A percentile compares a stretch with the other conserved stretches of the same genome.
phyloP scores from a whole-genome alignment of 2,113 vertebrate species.

The Oxygymnocypris stewartii region DNA sequence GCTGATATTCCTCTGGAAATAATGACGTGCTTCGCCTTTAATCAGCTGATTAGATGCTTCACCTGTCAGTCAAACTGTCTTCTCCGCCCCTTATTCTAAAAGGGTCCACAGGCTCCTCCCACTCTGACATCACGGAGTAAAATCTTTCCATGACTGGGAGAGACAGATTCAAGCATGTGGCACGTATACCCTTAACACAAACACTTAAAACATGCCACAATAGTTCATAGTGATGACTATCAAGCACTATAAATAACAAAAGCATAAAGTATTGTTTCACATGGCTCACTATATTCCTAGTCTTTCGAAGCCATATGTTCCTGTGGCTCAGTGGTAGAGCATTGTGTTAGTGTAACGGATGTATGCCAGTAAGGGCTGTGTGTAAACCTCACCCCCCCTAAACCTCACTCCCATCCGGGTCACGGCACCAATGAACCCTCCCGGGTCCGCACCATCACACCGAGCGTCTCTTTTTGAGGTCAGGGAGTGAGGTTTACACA shows the following conservation, averaged over 20 bases:
- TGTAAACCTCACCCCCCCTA: no score
- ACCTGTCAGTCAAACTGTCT: conserved; percentile 30
- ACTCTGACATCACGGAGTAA: background rate
- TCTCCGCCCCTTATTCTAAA: background rate
- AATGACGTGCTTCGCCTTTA: conserved; percentile 50
- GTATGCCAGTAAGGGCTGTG: no score
- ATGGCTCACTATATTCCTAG: background rate
- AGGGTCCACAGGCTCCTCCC: background rate
- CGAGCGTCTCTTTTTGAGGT: no score
- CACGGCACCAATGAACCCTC: no score
- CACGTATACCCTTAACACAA: background rate
- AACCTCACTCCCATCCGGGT: no score
- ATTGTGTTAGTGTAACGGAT: no score
- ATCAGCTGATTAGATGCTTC: conserved; percentile 43
- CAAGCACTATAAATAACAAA: background rate
- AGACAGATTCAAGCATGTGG: background rate
- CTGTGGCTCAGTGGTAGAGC: no score
- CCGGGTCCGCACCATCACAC: no score
- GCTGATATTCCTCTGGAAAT: conserved; percentile 16
- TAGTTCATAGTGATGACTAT: background rate
- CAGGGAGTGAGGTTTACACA: no score
- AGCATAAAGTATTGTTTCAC: background rate
- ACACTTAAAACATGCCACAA: background rate
- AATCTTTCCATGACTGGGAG: conserved; percentile 6
- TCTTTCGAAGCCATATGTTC: background rate